Percentiles rank a stretch among this genome's conserved stretches.
These are phyloP conservation scores for Coluber constrictor DNA, from an alignment of 2,797 vertebrate species.

Conservation along the genomic window DNA sequence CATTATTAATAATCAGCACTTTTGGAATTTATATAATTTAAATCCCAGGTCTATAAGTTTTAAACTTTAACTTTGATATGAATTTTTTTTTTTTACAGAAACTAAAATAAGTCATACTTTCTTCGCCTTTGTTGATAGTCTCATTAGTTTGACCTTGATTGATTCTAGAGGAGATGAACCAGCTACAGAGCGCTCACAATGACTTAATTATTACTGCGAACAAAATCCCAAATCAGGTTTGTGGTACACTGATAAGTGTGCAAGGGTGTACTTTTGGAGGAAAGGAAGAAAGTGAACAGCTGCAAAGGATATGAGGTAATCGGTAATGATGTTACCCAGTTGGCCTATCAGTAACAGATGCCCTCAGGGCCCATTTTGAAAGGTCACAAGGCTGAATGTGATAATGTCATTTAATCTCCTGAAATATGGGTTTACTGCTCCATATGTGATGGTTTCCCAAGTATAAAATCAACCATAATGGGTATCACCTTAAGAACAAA, in stretches of 20 bases:
- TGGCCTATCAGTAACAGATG: slow-evolving; percentile 43
- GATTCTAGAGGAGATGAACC: slow-evolving; percentile 65
- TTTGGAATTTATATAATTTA: not conserved
- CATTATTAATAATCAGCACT: not conserved
- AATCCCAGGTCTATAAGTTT: not conserved
- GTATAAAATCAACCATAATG: not conserved
- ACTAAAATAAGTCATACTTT: slow-evolving; percentile 37
- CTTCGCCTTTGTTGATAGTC: slow-evolving; percentile 54
- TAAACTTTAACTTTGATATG: not conserved
- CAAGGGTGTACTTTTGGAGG: slow-evolving; percentile 6
- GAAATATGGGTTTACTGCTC: not conserved
- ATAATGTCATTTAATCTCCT: slow-evolving; percentile 44
- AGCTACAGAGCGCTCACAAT: slow-evolving; percentile 61
- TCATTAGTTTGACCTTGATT: slow-evolving; percentile 65
- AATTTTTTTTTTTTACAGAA: slow-evolving; percentile 3
- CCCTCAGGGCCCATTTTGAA: slow-evolving; percentile 38
- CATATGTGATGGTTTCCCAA: not conserved
- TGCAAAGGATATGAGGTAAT: slow-evolving; percentile 48
- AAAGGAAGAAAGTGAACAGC: slow-evolving; percentile 52
- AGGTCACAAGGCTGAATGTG: slow-evolving; percentile 53
- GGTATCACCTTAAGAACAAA: not conserved
- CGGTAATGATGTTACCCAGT: slow-evolving; percentile 28
- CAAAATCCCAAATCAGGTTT: slow-evolving; percentile 68
- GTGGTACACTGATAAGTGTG: slow-evolving; percentile 57
- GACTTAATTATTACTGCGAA: slow-evolving; percentile 71